Evolutionary conservation across 1,140 invertebrate species (phyloP).

Genomic region (Tribolium castaneum): DNA sequence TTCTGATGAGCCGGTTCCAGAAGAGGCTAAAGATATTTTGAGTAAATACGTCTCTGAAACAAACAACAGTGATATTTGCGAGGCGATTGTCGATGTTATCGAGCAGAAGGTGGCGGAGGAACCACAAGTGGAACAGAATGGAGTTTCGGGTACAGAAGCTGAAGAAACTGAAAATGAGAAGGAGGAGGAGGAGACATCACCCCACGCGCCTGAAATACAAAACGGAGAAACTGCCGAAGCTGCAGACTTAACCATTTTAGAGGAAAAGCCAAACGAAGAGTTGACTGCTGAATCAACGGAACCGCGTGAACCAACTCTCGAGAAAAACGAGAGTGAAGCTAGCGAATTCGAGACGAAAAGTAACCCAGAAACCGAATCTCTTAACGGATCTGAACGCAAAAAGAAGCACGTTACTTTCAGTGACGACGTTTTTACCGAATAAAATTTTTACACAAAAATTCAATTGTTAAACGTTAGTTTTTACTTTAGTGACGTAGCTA

Average conservation of each 20-base stretch:
- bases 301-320: no score
- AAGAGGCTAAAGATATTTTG: not conserved
- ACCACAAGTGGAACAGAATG: not conserved
- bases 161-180: not conserved
- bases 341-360: not conserved
- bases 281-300: no score
- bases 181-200: not conserved
- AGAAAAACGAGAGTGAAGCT: not conserved
- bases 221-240: not conserved
- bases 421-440: slow-evolving; percentile 2
- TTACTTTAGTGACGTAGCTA: no score
- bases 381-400: slow-evolving; percentile 7
- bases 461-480: no score
- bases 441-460: not conserved
- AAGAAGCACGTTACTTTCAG: slow-evolving; percentile 9
- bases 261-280: no score
- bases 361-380: not conserved
- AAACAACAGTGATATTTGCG: not conserved
- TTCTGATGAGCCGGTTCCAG: not conserved
- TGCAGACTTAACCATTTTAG: no score
- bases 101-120: not conserved
- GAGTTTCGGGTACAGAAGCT: not conserved
- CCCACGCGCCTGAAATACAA: not conserved
- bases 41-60: not conserved
- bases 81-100: not conserved